phyloP scores from a whole-genome alignment of 2,888 invertebrate species.

The Notodonta dromedarius region DNA sequence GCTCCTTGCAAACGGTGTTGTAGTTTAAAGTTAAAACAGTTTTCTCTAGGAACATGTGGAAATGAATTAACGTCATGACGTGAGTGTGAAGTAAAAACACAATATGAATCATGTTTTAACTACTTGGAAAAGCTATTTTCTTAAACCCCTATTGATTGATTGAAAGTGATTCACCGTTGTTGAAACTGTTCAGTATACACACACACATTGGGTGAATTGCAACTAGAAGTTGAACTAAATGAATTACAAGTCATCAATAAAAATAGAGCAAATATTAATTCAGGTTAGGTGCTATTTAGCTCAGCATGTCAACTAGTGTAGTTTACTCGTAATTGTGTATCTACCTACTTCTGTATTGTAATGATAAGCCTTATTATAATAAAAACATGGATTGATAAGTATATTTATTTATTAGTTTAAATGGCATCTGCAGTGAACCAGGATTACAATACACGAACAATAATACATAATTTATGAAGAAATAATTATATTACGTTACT shows the following conservation, averaged over 20 bases:
- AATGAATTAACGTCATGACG: slow-evolving; percentile 10
- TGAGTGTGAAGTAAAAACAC: slow-evolving; percentile 1
- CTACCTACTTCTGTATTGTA: too few species aligned
- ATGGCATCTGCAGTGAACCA: too few species aligned
- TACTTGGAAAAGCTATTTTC: slow-evolving; percentile 8
- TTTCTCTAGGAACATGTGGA: slow-evolving; percentile 8
- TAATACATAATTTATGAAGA: too few species aligned
- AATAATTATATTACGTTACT: too few species aligned
- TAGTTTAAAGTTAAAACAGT: slow-evolving; percentile 9
- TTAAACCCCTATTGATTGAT: background rate
- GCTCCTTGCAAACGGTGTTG: slow-evolving; percentile 19
- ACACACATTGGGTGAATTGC: too few species aligned
- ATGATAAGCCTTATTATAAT: too few species aligned
- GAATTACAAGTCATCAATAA: background rate
- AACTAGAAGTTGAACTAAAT: background rate
- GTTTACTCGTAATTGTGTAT: too few species aligned
- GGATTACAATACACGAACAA: too few species aligned
- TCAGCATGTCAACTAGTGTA: too few species aligned
- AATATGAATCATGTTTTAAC: slow-evolving; percentile 14
- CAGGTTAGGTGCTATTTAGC: too few species aligned
- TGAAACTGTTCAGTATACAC: background rate
- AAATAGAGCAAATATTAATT: background rate
- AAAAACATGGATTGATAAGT: too few species aligned
- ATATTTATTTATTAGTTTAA: too few species aligned
- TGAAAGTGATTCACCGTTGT: background rate